A percentile compares a stretch with the other conserved stretches of the same genome.
These are phyloP conservation scores for Ceratitis capitata DNA, from an alignment of 1,140 invertebrate species.

Conservation along the genomic window DNA sequence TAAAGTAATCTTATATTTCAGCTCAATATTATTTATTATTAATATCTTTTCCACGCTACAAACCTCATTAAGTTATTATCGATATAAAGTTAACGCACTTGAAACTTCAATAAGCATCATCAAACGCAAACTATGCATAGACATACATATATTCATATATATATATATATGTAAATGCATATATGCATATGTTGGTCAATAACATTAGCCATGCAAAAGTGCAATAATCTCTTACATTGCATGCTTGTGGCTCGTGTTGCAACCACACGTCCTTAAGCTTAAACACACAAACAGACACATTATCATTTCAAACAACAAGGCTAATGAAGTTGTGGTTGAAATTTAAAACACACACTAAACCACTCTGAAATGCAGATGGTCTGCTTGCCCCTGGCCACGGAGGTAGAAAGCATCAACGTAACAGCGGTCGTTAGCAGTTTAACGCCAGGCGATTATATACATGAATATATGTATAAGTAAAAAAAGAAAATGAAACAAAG, in stretches of 20 bases:
- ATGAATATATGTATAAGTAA: no score
- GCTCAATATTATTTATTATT: no score
- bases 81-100: no score
- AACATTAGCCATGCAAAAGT: slow-evolving; percentile 15
- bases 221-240: slow-evolving; percentile 20
- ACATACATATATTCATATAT: no score
- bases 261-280: neutral
- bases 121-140: no score
- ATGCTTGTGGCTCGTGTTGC: slow-evolving; percentile 17
- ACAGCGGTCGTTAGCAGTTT: neutral
- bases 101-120: no score
- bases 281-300: neutral
- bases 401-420: neutral
- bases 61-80: no score
- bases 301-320: neutral
- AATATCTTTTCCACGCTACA: no score
- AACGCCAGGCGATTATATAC: neutral
- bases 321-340: slow-evolving; percentile 15
- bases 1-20: no score
- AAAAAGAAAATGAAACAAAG: no score
- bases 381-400: no score
- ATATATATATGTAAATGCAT: no score
- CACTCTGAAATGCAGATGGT: neutral
- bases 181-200: slow-evolving; percentile 23
- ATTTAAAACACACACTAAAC: neutral